Conservation (phyloP, 2,113 vertebrate genomes). For the Corythornis cristatus region DNA sequence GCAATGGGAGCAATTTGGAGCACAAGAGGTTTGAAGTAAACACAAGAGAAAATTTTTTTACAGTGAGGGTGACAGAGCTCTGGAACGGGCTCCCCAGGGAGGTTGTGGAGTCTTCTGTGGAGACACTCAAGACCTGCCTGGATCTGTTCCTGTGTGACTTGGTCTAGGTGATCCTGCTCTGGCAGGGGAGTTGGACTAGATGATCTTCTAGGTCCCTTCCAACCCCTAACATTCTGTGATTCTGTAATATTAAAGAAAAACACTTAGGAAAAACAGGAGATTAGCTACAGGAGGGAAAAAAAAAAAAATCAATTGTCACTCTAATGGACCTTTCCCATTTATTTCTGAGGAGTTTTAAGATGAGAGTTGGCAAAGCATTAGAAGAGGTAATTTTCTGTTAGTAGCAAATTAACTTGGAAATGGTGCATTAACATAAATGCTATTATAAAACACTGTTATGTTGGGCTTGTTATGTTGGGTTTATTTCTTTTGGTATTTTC, state of each 20-base stretch:
- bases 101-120: too few species aligned
- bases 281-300: not conserved
- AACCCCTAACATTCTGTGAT: too few species aligned
- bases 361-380: not conserved
- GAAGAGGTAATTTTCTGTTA: not conserved
- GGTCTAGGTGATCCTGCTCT: too few species aligned
- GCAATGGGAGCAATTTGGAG: too few species aligned
- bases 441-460: not conserved
- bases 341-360: not conserved
- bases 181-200: too few species aligned
- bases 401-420: not conserved
- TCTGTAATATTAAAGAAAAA: not conserved
- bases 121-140: too few species aligned
- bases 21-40: too few species aligned
- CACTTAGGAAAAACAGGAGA: not conserved
- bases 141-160: too few species aligned
- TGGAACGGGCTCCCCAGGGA: too few species aligned
- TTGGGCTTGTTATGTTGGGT: not conserved
- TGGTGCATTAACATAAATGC: not conserved
- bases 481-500: not conserved
- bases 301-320: not conserved
- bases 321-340: not conserved
- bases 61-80: too few species aligned
- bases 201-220: too few species aligned
- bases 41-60: too few species aligned